These are phyloP conservation scores for Gymnocypris eckloni DNA, from an alignment of 2,797 vertebrate species.

Conservation along the genomic window DNA sequence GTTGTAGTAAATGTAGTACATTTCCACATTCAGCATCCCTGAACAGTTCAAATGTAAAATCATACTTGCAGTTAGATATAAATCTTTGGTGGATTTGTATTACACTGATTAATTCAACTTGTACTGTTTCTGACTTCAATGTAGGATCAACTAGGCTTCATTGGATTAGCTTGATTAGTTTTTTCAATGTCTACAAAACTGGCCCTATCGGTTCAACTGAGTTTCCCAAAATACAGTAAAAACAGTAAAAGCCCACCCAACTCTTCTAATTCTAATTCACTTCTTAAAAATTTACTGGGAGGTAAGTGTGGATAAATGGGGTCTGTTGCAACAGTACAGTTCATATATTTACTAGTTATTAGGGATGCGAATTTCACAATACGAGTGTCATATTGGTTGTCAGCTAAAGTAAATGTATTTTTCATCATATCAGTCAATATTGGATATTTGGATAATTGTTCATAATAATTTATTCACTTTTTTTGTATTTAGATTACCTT, in stretches of 20 bases:
- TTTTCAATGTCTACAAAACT: constrained; percentile 4
- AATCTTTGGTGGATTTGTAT: constrained; percentile 10
- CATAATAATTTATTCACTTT: background rate
- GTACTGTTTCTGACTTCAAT: background rate
- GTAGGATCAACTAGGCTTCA: constrained; percentile 27
- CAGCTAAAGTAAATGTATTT: background rate
- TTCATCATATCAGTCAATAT: background rate
- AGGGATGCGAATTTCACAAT: background rate
- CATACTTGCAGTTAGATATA: constrained; percentile 19
- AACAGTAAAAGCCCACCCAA: background rate
- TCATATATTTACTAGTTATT: background rate
- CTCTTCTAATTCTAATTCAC: background rate
- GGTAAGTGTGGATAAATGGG: background rate
- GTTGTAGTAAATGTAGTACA: background rate
- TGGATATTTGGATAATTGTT: background rate
- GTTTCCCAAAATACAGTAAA: background rate
- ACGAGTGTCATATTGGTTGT: background rate
- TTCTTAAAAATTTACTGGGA: background rate
- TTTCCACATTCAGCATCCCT: background rate
- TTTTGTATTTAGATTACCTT: background rate
- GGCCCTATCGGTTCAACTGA: background rate
- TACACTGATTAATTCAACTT: background rate
- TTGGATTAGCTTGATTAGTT: constrained; percentile 20
- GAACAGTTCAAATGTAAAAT: constrained; percentile 17
- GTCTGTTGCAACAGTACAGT: background rate